Evolutionary conservation across 2,888 invertebrate species (phyloP).

Genomic region (Ischnura elegans): DNA sequence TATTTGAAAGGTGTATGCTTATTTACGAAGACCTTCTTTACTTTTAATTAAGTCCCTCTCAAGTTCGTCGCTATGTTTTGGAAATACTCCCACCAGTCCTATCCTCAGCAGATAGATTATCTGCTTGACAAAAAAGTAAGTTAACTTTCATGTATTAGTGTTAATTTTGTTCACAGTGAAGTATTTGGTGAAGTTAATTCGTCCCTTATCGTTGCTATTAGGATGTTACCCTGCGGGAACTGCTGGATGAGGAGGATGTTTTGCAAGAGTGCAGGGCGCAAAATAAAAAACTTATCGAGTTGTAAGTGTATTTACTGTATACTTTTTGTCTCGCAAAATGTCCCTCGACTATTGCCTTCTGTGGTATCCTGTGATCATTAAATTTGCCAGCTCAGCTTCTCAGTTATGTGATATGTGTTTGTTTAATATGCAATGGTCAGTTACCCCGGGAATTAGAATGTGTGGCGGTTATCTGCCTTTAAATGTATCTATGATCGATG

Average conservation of each 20-base stretch:
- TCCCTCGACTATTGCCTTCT: too few relatives aligned
- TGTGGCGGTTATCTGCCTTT: neutral
- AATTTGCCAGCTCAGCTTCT: too few relatives aligned
- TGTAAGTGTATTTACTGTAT: conserved; percentile 85
- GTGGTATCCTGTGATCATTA: too few relatives aligned
- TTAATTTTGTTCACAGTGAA: neutral
- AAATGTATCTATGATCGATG: neutral
- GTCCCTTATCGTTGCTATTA: conserved; percentile 76
- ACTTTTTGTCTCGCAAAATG: neutral
- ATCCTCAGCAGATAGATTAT: conserved; percentile 86
- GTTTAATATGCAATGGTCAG: neutral
- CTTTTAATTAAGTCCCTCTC: neutral
- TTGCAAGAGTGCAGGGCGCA: conserved; percentile 96
- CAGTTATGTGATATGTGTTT: too few relatives aligned
- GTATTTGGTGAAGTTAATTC: neutral
- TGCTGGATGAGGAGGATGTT: conserved; percentile 96
- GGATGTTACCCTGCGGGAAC: conserved; percentile 93
- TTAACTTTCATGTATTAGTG: conserved; percentile 65
- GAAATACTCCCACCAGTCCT: conserved; percentile 87
- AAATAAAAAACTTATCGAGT: conserved; percentile 93
- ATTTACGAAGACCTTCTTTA: neutral
- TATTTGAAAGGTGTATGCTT: neutral
- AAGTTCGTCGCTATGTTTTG: conserved; percentile 84
- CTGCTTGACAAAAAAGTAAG: conserved; percentile 88
- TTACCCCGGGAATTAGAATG: neutral